Evolutionary conservation across 2,113 vertebrate genomes (phyloP), one percentile per base, ranked within the genome.

Genomic region (Chaetodon auriga): DNA sequence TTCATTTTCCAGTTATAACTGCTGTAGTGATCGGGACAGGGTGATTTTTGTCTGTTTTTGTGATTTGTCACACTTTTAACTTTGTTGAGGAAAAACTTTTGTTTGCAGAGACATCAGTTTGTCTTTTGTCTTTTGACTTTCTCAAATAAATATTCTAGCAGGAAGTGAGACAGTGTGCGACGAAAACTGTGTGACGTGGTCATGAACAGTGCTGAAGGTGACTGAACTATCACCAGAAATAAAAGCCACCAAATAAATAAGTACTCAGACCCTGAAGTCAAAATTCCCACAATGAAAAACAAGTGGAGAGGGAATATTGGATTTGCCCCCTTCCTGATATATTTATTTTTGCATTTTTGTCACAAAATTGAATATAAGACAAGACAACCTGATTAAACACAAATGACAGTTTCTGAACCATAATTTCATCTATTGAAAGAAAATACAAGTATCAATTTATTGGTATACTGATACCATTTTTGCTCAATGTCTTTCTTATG

Each of bases 1-100:
- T 84, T 85, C 49, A 60, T 83, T 83, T 91, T 83, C 83, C 51
- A 80, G 80, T 86, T 86, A 85, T 18, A 73, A 80, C 64, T 46
- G 60, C 53, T 5, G 66, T 63, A 15, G 54, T 80, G 57, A 87
- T 85, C 78, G 71, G 51, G 46, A 75, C 18, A 0, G 25, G 53
- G 38, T 4, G 38, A 63, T 53, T 86, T 80, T 68, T 19, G 48
- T 70, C 63, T 48, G 48, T 61, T 84, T 65, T n/a, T 36, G 63
- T 1, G 9, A 63, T 82, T 87, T 78, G 46, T 81, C 36, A 41
- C 6, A 19, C 2, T 68, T 65, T 80, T 57, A 80, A 35, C 13
- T 36, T 63, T 62, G 49, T 4, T 78, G 6, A 23, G 58, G 6
- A 9, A 71, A 54, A 60, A 65, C 48, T 23, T 58, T 15, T 48